Conservation (phyloP, 2,888 invertebrate species). For the Calameuta idolon region DNA sequence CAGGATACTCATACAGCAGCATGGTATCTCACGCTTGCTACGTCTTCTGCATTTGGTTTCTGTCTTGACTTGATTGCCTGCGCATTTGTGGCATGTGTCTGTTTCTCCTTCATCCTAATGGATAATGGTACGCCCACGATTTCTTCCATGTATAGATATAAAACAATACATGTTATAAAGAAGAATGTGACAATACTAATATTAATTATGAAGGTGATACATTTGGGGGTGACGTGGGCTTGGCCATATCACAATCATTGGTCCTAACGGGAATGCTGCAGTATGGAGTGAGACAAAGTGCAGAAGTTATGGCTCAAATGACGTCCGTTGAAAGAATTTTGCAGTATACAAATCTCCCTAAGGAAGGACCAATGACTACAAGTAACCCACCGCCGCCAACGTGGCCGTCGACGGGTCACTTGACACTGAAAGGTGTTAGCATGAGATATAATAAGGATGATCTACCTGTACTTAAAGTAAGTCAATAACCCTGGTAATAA, state of each 20-base stretch:
- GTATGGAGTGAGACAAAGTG: conserved; percentile 80
- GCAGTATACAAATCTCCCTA: conserved; percentile 81
- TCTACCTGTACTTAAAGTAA: conserved; percentile 77
- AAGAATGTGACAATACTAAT: background rate
- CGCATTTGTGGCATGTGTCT: conserved; percentile 74
- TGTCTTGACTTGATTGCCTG: conserved; percentile 80
- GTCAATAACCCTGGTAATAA: background rate
- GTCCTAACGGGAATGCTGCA: conserved; percentile 84
- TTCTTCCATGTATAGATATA: background rate
- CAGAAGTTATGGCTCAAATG: conserved; percentile 81
- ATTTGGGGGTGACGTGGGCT: conserved; percentile 76
- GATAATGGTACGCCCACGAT: conserved; percentile 69
- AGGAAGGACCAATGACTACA: conserved; percentile 69
- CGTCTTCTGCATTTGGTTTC: conserved; percentile 78
- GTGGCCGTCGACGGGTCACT: conserved; percentile 78
- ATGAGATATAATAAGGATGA: conserved; percentile 75
- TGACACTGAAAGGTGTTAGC: conserved; percentile 73
- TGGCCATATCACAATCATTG: conserved; percentile 78
- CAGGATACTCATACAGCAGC: conserved; percentile 79
- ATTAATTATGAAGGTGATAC: conserved; percentile 65
- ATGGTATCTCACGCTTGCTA: conserved; percentile 76
- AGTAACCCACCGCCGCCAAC: conserved; percentile 69
- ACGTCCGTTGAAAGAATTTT: conserved; percentile 84
- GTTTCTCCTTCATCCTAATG: conserved; percentile 74
- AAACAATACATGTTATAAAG: background rate